These are phyloP conservation scores for Pristis pectinata DNA, from an alignment of 2,797 vertebrate species.

Conservation along the genomic window DNA sequence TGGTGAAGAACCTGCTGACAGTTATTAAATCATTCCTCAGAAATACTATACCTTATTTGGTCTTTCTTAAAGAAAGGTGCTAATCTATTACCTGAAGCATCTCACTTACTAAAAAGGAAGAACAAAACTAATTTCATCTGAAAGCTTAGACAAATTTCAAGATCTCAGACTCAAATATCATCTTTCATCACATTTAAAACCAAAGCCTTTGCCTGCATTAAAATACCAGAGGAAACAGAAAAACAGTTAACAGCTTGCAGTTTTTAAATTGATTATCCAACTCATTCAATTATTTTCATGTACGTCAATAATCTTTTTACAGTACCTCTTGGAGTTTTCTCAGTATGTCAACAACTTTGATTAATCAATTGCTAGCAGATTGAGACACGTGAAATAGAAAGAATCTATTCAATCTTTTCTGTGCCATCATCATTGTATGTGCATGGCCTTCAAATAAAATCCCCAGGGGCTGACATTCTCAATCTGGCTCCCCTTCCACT, in stretches of 20 bases:
- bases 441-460: slow-evolving; percentile 27
- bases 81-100: too few species aligned
- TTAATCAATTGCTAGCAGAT: neutral
- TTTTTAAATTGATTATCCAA: neutral
- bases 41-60: neutral
- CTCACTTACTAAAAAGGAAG: neutral
- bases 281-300: neutral
- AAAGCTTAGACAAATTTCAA: neutral
- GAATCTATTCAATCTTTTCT: slow-evolving; percentile 37
- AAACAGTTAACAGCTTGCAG: neutral
- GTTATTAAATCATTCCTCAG: neutral
- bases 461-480: slow-evolving; percentile 34
- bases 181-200: slow-evolving; percentile 30
- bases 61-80: neutral
- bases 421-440: neutral
- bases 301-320: slow-evolving; percentile 30
- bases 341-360: slow-evolving; percentile 30
- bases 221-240: neutral
- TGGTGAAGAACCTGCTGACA: neutral
- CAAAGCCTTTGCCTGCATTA: neutral
- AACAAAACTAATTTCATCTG: neutral
- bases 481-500: slow-evolving; percentile 38
- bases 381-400: slow-evolving; percentile 41
- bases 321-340: neutral
- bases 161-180: neutral